These are phyloP conservation scores for Tyrannus savana DNA, from an alignment of 2,113 vertebrate species.

Conservation along the genomic window DNA sequence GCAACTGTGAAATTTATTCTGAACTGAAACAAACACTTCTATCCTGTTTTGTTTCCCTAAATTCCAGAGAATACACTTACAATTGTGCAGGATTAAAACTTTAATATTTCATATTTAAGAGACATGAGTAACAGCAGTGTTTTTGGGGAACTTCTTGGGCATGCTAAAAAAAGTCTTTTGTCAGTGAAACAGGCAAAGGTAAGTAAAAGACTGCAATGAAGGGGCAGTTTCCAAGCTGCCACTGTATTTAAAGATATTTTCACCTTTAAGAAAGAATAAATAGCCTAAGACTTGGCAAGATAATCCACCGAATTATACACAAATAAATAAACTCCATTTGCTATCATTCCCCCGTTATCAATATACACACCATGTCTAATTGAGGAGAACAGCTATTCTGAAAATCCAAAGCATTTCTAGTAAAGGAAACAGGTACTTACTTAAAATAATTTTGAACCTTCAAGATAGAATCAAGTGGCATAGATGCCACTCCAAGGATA, in stretches of 20 bases:
- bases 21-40: neutral
- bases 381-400: neutral
- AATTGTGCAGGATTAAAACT: neutral
- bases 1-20: neutral
- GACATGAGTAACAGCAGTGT: neutral
- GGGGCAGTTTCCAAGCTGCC: neutral
- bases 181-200: neutral
- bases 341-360: neutral
- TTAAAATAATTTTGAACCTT: neutral
- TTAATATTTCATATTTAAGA: neutral
- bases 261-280: neutral
- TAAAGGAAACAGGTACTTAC: neutral
- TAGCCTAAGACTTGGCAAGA: neutral
- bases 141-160: neutral
- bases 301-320: neutral
- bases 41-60: neutral
- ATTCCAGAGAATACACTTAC: neutral
- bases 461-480: neutral
- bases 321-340: neutral
- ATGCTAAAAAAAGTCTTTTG: neutral
- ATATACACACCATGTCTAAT: neutral
- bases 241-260: neutral
- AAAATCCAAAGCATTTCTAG: constrained; percentile 1
- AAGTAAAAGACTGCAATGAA: neutral
- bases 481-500: neutral